A percentile compares a stretch with the other conserved stretches of the same genome.
Evolutionary conservation across 2,888 invertebrate genomes (phyloP).

Genomic region (Argynnis bischoffii): DNA sequence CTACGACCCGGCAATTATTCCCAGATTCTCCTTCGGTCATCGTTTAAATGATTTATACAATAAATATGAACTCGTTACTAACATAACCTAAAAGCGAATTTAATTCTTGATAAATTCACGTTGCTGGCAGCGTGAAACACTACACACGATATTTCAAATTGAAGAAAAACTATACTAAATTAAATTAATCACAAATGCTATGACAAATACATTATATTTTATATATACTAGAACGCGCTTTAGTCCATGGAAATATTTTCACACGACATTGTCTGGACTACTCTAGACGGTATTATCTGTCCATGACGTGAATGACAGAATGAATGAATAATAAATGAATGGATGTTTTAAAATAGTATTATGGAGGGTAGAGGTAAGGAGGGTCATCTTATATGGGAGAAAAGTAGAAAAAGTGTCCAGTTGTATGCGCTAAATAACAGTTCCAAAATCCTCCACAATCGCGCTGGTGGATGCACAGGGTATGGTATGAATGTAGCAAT

Average conservation of each 20-base stretch:
- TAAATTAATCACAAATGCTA: slow-evolving; percentile 27
- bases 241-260: slow-evolving; percentile 34
- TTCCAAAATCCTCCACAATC: too few relatives aligned
- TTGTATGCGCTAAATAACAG: too few relatives aligned
- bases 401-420: too few relatives aligned
- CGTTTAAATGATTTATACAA: slow-evolving; percentile 57
- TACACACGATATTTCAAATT: slow-evolving; percentile 22
- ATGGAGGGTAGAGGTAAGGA: too few relatives aligned
- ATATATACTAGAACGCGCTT: slow-evolving; percentile 34
- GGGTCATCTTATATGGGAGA: too few relatives aligned
- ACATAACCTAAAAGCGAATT: slow-evolving; percentile 72
- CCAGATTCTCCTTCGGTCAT: slow-evolving; percentile 69
- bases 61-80: slow-evolving; percentile 62
- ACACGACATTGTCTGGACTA: slow-evolving; percentile 27
- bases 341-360: too few relatives aligned
- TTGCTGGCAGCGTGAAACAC: slow-evolving; percentile 20
- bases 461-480: too few relatives aligned
- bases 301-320: not conserved
- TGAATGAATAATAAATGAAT: not conserved
- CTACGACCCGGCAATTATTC: slow-evolving; percentile 59
- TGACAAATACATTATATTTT: slow-evolving; percentile 36
- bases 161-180: slow-evolving; percentile 35
- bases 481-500: too few relatives aligned
- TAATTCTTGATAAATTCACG: slow-evolving; percentile 33
- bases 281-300: slow-evolving; percentile 6